These are phyloP conservation scores for Flexamia atlantica DNA, from an alignment of 2,888 invertebrate species.

Conservation along the genomic window DNA sequence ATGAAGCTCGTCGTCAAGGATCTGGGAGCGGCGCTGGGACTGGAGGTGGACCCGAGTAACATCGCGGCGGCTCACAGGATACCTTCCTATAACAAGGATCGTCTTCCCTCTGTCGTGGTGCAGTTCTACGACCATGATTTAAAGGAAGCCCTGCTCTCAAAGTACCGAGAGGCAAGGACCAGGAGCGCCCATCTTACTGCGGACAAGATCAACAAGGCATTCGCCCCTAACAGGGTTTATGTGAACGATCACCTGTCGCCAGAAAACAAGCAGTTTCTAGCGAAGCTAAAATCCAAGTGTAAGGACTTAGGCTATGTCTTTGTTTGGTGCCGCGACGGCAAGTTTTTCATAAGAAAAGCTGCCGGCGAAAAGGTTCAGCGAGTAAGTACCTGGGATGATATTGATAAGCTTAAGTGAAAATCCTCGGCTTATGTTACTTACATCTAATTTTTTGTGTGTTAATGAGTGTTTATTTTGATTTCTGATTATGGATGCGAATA, in stretches of 20 bases:
- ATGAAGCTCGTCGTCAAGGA: neutral
- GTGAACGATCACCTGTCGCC: conserved; percentile 50
- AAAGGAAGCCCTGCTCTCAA: conserved; percentile 31
- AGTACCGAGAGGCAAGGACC: neutral
- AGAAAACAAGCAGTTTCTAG: conserved; percentile 44
- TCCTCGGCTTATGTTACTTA: neutral
- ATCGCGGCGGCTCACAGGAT: conserved; percentile 47
- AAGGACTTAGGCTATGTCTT: neutral
- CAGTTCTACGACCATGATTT: conserved; percentile 41
- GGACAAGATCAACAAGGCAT: conserved; percentile 1
- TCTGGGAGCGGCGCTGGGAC: conserved; percentile 7
- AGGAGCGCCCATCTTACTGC: neutral
- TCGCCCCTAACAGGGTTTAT: conserved; percentile 17
- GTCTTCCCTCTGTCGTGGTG: neutral
- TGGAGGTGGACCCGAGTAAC: neutral
- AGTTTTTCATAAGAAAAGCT: conserved; percentile 22
- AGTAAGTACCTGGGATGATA: neutral
- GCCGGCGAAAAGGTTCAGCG: neutral
- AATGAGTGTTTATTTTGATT: neutral
- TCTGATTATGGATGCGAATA: neutral
- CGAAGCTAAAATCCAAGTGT: conserved; percentile 41
- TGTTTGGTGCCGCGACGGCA: conserved; percentile 24
- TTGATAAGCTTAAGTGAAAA: conserved; percentile 26
- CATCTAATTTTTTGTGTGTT: neutral
- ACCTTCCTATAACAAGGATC: conserved; percentile 40